These are phyloP conservation scores for Psittacula echo DNA, from an alignment of 2,797 vertebrate genomes.

Conservation along the genomic window DNA sequence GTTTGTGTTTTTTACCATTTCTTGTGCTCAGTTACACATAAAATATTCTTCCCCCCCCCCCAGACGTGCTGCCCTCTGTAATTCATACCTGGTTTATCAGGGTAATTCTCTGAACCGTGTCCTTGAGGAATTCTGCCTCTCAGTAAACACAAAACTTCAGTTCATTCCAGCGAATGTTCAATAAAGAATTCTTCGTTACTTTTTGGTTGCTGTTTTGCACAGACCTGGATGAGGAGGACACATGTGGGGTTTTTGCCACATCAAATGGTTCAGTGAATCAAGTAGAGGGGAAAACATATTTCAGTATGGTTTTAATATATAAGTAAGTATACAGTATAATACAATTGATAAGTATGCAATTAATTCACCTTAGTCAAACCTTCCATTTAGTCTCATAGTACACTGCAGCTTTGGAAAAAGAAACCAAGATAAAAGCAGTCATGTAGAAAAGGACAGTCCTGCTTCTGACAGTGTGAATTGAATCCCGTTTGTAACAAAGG, in stretches of 20 bases:
- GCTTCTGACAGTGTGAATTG: not conserved
- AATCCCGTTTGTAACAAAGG: conserved; percentile 16
- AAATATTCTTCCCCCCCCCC: conserved; percentile 14
- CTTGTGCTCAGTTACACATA: conserved; percentile 73
- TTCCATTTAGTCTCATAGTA: not conserved
- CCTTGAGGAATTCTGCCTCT: conserved; percentile 52
- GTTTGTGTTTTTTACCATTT: conserved; percentile 68
- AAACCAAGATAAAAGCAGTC: not conserved
- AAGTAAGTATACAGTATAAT: not conserved
- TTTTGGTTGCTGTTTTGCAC: not conserved
- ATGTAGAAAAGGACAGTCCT: not conserved
- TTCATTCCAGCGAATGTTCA: conserved; percentile 3
- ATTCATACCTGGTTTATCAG: conserved; percentile 73
- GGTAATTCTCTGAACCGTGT: conserved; percentile 61
- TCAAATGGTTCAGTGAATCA: not conserved
- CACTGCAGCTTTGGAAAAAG: not conserved
- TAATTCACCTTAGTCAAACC: not conserved
- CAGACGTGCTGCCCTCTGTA: conserved; percentile 57
- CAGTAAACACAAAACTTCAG: conserved; percentile 5
- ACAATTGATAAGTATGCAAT: not conserved
- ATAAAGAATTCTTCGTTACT: not conserved
- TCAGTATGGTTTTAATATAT: not conserved
- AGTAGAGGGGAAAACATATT: not conserved
- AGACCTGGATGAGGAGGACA: not conserved
- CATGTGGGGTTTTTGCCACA: not conserved